These are phyloP conservation scores for Drosophila eohydei DNA, from an alignment of 2,888 invertebrate species.

Conservation along the genomic window DNA sequence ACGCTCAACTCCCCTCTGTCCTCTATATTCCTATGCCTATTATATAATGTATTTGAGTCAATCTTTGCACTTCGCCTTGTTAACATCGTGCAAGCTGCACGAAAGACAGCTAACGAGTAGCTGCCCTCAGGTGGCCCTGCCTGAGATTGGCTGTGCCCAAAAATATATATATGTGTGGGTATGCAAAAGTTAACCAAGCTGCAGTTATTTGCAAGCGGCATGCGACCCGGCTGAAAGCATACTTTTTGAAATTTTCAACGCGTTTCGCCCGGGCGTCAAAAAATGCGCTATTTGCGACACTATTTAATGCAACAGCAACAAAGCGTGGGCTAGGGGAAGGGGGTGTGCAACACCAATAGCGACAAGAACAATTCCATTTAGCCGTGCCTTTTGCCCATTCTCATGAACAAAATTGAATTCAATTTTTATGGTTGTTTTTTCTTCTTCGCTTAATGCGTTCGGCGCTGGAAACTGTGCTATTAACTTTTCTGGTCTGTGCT, in stretches of 20 bases:
- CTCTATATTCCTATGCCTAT: too few relatives aligned
- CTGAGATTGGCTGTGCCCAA: not conserved
- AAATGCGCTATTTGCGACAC: conserved; percentile 70
- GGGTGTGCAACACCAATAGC: not conserved
- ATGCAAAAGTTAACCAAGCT: conserved; percentile 18
- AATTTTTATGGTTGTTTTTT: conserved; percentile 50
- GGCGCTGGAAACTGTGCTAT: conserved; percentile 49
- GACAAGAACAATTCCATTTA: conserved; percentile 38
- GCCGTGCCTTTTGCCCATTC: conserved; percentile 20
- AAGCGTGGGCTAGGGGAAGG: not conserved
- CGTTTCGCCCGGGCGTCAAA: conserved; percentile 47
- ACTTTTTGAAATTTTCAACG: conserved; percentile 17
- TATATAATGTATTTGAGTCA: too few relatives aligned
- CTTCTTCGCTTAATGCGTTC: conserved; percentile 56
- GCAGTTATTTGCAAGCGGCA: conserved; percentile 31
- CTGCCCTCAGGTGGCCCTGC: too few relatives aligned
- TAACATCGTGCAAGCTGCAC: too few relatives aligned
- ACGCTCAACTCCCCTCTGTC: too few relatives aligned
- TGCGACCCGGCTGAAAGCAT: conserved; percentile 36
- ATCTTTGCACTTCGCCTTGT: too few relatives aligned
- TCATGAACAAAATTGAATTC: conserved; percentile 63
- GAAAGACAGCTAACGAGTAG: too few relatives aligned
- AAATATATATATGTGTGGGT: not conserved
- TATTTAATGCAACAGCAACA: conserved; percentile 47
- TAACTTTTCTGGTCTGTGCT: conserved; percentile 47